Evolutionary conservation across 2,888 invertebrate species (phyloP).

Genomic region (Sialis fuliginosa): DNA sequence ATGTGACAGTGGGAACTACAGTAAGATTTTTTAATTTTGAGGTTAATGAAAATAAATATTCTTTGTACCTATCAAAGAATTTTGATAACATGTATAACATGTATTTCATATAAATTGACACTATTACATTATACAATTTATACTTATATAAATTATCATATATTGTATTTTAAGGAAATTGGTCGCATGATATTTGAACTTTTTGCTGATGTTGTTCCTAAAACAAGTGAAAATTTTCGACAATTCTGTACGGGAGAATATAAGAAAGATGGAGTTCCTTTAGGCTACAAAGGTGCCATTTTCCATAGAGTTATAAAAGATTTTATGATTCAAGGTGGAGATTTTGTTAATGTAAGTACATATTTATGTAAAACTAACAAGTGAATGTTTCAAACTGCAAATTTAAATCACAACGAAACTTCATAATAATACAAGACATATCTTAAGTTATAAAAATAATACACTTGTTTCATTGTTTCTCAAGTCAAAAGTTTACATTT

Average conservation of each 20-base stretch:
- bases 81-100: background rate
- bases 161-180: conserved; percentile 51
- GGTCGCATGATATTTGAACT: conserved; percentile 96
- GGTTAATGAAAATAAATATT: background rate
- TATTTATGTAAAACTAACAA: conserved; percentile 1
- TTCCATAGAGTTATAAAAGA: conserved; percentile 99
- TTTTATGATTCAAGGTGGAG: conserved; percentile 99
- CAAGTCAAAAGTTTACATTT: too few species aligned
- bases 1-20: conserved; percentile 89
- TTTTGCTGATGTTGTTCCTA: conserved; percentile 91
- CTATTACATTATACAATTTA: background rate
- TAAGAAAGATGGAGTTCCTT: conserved; percentile 85
- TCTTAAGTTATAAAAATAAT: too few species aligned
- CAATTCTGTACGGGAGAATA: conserved; percentile 99
- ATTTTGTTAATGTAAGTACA: conserved; percentile 85
- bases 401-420: background rate
- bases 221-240: conserved; percentile 92
- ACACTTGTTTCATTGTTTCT: too few species aligned
- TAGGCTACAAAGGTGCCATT: conserved; percentile 89
- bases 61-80: background rate
- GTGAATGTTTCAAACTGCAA: background rate
- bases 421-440: too few species aligned
- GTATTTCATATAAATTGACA: background rate
- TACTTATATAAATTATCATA: too few species aligned
- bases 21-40: conserved; percentile 29